Evolutionary conservation across 2,888 invertebrate species (phyloP), one percentile per base, ranked within the genome.

Genomic region (Heliconius hortense): DNA sequence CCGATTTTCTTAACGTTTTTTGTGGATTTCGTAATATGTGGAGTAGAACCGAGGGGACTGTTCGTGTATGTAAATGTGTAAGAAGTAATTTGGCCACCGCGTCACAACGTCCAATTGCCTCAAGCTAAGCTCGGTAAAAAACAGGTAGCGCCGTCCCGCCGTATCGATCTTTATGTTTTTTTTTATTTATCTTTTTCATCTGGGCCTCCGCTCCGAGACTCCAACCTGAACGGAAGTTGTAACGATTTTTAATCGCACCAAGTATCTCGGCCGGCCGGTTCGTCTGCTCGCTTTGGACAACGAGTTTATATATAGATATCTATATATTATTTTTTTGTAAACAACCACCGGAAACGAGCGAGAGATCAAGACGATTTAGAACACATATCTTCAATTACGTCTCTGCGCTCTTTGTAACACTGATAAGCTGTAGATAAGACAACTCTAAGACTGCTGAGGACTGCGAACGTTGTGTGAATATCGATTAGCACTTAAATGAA

Each of bases 191-290:
- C 89, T 92, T 93, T 91, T 93, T 92, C 92, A 92, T 93, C 90
- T 90, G 88, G 86, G 87, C 84, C 90, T 88, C 74, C 87, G 89
- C 89, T 87, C 82, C 84, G 87, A 87, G 89, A 83, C 90, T 89
- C 87, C 85, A 88, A 86, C 86, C 86, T 89, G 88, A 93, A 92
- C 94, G 93, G 94, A 94, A 93, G 94, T 93, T 93, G 93, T 92
- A 92, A 92, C 92, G 90, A 93, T 92, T 93, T 93, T 94, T 93
- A 93, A 93, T 93, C 93, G 92, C 88, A 87, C 86, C 90, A 89
- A 91, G 91, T 92, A 93, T 93, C 92, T 92, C 86, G 87, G 85
- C 86, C 85, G 89, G 88, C 87, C 88, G 86, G 90, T 90, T 87
- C 86, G 86, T 86, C 86, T 83, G 84, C 86, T 84, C 85, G 86